Percentiles rank a stretch among this genome's conserved stretches.
Conservation (phyloP, 2,113 vertebrate species). For the Sialia sialis region DNA sequence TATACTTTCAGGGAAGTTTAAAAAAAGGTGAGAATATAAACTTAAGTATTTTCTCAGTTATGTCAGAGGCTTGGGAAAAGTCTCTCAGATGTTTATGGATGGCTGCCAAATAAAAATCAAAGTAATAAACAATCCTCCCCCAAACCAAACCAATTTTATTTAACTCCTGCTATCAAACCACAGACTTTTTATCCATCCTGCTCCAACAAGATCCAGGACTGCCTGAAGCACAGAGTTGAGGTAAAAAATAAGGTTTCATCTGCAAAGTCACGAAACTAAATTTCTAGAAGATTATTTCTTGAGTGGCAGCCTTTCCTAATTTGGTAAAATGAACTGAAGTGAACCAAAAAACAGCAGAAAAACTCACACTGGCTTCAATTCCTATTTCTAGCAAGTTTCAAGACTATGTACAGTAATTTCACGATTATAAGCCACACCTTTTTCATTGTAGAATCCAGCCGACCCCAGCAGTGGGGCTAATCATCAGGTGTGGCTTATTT, state of each 20-base stretch:
- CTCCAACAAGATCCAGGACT: background rate
- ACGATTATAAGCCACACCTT: too few species aligned
- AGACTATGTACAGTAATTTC: too few species aligned
- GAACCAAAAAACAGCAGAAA: background rate
- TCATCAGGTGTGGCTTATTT: too few species aligned
- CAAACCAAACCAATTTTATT: background rate
- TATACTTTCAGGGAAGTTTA: background rate
- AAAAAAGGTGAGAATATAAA: background rate
- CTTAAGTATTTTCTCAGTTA: background rate
- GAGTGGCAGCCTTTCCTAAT: background rate
- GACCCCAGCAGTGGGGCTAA: too few species aligned
- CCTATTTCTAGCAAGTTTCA: background rate
- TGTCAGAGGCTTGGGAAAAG: background rate
- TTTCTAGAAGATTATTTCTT: background rate
- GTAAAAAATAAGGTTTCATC: background rate
- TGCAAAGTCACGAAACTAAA: background rate
- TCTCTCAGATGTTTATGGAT: background rate
- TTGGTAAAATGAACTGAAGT: background rate
- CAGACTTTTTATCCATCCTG: background rate
- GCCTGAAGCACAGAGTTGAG: background rate
- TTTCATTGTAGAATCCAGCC: too few species aligned
- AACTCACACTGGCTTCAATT: background rate
- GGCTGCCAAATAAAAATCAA: background rate
- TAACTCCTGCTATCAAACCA: background rate
- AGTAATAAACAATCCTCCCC: background rate